phyloP scores from a whole-genome alignment of 92 coral and sea anemone species.

The Isaurus tuberculatus region DNA sequence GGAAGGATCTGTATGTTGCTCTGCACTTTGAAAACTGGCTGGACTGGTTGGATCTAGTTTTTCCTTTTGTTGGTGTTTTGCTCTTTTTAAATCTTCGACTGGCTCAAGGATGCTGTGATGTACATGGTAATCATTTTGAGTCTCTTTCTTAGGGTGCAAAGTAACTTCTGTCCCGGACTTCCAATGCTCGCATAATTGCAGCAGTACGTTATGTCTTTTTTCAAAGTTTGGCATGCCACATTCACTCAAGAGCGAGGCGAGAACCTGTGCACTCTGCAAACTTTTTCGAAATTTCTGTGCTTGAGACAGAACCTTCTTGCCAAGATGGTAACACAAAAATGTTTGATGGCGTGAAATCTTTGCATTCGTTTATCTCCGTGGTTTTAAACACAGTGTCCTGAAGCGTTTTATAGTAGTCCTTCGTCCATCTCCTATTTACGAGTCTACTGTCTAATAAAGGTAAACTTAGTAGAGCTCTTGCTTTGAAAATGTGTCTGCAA shows the following conservation, averaged over 20 bases:
- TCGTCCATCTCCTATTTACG: constrained; percentile 46
- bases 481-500: constrained; percentile 46
- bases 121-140: constrained; percentile 18
- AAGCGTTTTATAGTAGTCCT: constrained; percentile 31
- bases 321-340: background rate
- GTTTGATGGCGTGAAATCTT: background rate
- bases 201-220: constrained; percentile 40
- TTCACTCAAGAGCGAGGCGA: constrained; percentile 66
- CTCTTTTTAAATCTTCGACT: constrained; percentile 22
- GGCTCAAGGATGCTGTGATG: background rate
- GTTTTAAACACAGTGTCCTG: constrained; percentile 16
- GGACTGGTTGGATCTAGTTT: background rate
- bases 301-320: constrained; percentile 43
- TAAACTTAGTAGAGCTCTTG: constrained; percentile 30
- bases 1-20: constrained; percentile 8
- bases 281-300: constrained; percentile 62
- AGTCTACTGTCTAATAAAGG: constrained; percentile 36
- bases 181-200: constrained; percentile 51
- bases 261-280: constrained; percentile 58
- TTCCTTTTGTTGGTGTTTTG: constrained; percentile 7
- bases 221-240: constrained; percentile 65
- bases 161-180: constrained; percentile 53
- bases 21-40: constrained; percentile 3
- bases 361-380: background rate
- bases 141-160: constrained; percentile 29